Conservation (phyloP, 2,797 vertebrate genomes). For the Lateolabrax maculatus region DNA sequence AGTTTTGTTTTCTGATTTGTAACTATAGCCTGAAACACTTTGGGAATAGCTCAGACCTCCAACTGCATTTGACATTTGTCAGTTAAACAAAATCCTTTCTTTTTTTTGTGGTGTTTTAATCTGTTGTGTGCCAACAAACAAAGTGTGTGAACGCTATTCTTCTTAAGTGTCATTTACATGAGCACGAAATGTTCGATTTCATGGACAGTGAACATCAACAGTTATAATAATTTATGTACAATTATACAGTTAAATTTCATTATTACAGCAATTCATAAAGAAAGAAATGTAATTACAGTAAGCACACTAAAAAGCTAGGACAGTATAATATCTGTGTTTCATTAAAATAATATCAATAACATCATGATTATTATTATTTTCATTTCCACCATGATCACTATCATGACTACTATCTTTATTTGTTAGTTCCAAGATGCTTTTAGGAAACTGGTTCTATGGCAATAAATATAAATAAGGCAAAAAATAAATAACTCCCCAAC, state of each 20-base stretch:
- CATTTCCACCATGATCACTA: slow-evolving; percentile 28
- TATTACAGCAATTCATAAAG: slow-evolving; percentile 43
- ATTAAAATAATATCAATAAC: slow-evolving; percentile 33
- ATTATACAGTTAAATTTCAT: slow-evolving; percentile 57
- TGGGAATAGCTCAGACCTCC: slow-evolving; percentile 51
- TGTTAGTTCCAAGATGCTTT: slow-evolving; percentile 54
- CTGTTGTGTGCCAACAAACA: slow-evolving; percentile 35
- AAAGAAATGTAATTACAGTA: slow-evolving; percentile 32
- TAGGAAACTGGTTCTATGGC: slow-evolving; percentile 50
- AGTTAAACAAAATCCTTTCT: background rate
- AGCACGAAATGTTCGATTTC: slow-evolving; percentile 21
- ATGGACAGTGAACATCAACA: slow-evolving; percentile 40
- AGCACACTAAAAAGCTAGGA: slow-evolving; percentile 51
- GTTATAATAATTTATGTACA: slow-evolving; percentile 70
- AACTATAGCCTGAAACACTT: slow-evolving; percentile 45
- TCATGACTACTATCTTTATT: slow-evolving; percentile 29
- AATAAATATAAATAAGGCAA: slow-evolving; percentile 78
- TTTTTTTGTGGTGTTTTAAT: slow-evolving; percentile 31
- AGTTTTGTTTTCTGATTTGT: slow-evolving; percentile 30
- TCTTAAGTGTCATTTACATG: slow-evolving; percentile 5
- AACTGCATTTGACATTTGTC: slow-evolving; percentile 27
- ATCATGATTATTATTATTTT: slow-evolving; percentile 40
- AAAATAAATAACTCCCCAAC: slow-evolving; percentile 60
- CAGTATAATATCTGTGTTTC: slow-evolving; percentile 47
- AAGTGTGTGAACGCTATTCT: background rate